Evolutionary conservation across 2,888 invertebrate species (phyloP).

Genomic region (Drosophila eohydei): DNA sequence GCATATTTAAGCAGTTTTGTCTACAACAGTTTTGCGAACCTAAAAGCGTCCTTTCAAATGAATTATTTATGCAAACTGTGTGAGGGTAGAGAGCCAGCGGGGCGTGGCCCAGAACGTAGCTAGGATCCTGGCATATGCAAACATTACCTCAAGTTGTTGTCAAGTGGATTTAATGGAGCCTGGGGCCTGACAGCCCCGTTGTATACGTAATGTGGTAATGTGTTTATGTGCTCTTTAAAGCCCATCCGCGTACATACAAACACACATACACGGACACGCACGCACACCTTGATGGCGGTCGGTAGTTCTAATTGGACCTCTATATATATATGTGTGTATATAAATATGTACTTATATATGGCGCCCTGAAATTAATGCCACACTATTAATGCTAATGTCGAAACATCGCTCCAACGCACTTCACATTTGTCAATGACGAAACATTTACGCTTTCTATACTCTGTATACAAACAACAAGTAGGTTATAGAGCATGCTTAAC

Average conservation of each 20-base stretch:
- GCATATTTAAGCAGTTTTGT: slow-evolving; percentile 83
- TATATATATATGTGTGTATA: slow-evolving; percentile 7
- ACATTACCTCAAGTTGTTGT: slow-evolving; percentile 68
- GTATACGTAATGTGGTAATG: slow-evolving; percentile 68
- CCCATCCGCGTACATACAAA: background rate
- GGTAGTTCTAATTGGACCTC: slow-evolving; percentile 55
- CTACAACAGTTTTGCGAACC: slow-evolving; percentile 75
- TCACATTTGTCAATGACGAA: slow-evolving; percentile 62
- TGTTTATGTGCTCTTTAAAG: slow-evolving; percentile 66
- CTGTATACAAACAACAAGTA: background rate
- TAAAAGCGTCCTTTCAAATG: slow-evolving; percentile 78
- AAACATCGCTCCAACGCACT: slow-evolving; percentile 34
- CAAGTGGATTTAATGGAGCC: slow-evolving; percentile 48
- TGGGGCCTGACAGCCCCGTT: slow-evolving; percentile 9
- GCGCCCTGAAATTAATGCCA: slow-evolving; percentile 66
- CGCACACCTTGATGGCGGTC: slow-evolving; percentile 52
- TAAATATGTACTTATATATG: slow-evolving; percentile 17
- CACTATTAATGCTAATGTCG: slow-evolving; percentile 72
- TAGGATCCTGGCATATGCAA: slow-evolving; percentile 58
- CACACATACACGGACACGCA: background rate
- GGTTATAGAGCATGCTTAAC: background rate
- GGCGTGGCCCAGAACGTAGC: background rate
- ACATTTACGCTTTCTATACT: slow-evolving; percentile 10
- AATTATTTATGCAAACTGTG: slow-evolving; percentile 81
- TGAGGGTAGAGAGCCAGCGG: background rate